Base-by-base conservation (phyloP, 2,797 vertebrate species). In the Aselliscus stoliczkanus region DNA sequence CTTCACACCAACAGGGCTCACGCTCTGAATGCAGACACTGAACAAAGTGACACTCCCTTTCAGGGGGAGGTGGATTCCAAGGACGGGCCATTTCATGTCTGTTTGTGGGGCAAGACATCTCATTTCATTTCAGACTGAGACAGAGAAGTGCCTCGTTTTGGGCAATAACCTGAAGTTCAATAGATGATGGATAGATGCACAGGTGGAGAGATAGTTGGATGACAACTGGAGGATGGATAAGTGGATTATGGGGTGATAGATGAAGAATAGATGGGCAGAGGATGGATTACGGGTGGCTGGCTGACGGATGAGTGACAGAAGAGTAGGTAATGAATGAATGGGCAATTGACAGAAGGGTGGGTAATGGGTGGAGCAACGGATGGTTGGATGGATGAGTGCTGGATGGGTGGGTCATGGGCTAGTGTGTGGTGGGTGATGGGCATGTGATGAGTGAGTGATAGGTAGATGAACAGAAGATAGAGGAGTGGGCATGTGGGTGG, bases 201-300 rank as follows among this genome's bases (percentile, higher is more conserved):
- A 84, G 64, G 31, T 0, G 20, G 44, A 70, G 37, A 17, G 58
- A 37, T 3, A 20, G 52, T 14, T 4, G 3, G 27, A 29, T 9
- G 37, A 8, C 11, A 11, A 23, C 0, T 4, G 3, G 52, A 73
- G 23, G 54, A 29, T 2, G 39, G 73, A 11, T 60, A 31, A 9
- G 1, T 15, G 42, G 69, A 29, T 27, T 44, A 44, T 34, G 29
- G 25, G 44, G 12, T 18, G 42, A 15, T 0, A 4, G 44, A 25
- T 11, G 47, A 42, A 6, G 12, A 25, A 4, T 1, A 11, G 85
- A 9, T 0, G 25, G 50, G n/a, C 1, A 12, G 69, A 50, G 58
- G n/a, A n/a, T 10, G 12, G 62, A 6, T 1, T 23, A 1, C 4
- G n/a, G 34, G 4, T n/a, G 37, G 12, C 37, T 12, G 37, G 44